phyloP scores from a whole-genome alignment of 2,113 vertebrate species.

The Platycercus adscitus region DNA sequence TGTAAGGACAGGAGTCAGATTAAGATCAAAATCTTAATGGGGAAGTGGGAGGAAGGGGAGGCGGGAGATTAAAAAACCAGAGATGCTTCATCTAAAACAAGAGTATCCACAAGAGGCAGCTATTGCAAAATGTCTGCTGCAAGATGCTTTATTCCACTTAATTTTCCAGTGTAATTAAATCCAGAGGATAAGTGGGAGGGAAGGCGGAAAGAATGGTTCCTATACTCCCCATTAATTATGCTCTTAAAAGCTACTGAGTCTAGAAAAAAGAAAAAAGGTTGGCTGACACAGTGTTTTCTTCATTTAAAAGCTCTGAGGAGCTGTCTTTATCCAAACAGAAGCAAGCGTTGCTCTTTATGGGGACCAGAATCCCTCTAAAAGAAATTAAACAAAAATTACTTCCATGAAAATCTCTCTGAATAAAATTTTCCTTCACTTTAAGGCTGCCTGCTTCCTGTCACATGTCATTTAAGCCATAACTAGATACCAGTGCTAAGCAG shows the following conservation, averaged over 20 bases:
- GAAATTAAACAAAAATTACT: neutral
- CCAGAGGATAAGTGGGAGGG: slow-evolving; percentile 23
- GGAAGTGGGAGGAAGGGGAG: neutral
- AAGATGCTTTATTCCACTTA: slow-evolving; percentile 36
- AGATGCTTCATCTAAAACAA: slow-evolving; percentile 3
- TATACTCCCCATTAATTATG: slow-evolving; percentile 8
- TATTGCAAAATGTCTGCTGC: slow-evolving; percentile 21
- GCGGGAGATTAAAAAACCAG: neutral
- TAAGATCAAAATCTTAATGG: neutral
- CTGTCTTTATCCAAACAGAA: neutral
- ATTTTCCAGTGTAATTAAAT: slow-evolving; percentile 52
- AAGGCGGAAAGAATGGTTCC: neutral
- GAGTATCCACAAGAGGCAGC: neutral
- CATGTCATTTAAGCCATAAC: neutral
- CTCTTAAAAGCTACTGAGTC: neutral
- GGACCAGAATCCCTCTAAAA: neutral
- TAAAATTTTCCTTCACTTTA: neutral
- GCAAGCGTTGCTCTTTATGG: neutral
- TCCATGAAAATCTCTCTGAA: neutral
- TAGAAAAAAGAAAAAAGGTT: neutral
- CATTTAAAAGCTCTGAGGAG: neutral
- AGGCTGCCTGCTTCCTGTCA: neutral
- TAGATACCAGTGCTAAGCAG: neutral
- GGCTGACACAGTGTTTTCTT: neutral
- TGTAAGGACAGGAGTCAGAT: neutral